phyloP scores from a whole-genome alignment of 2,888 invertebrate genomes.

The Drosophila mettleri region DNA sequence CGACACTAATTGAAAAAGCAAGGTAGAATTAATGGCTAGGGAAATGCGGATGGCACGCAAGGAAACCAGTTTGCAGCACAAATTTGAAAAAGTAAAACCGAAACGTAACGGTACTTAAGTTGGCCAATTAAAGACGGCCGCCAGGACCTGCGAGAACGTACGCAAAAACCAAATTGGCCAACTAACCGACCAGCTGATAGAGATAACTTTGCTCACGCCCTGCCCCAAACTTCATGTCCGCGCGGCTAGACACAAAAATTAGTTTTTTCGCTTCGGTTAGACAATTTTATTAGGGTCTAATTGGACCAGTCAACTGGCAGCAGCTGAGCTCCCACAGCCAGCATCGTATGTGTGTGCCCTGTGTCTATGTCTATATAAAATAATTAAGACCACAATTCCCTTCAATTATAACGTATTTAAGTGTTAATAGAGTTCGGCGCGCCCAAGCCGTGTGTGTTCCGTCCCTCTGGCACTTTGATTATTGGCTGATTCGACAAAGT shows the following conservation, averaged over 20 bases:
- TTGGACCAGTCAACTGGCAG: conserved; percentile 72
- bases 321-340: conserved; percentile 52
- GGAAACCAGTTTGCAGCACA: conserved; percentile 22
- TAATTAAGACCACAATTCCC: conserved; percentile 48
- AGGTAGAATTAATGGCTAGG: conserved; percentile 75
- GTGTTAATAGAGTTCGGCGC: conserved; percentile 56
- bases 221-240: conserved; percentile 15
- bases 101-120: conserved; percentile 79
- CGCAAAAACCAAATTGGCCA: conserved; percentile 14
- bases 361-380: conserved; percentile 24
- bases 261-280: conserved; percentile 61
- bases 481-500: conserved; percentile 3
- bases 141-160: conserved; percentile 30
- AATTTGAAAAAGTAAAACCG: conserved; percentile 58
- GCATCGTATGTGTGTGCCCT: conserved; percentile 4
- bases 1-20: conserved; percentile 77
- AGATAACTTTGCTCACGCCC: conserved; percentile 2
- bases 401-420: conserved; percentile 66
- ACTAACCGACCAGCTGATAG: conserved; percentile 9
- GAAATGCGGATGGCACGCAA: conserved; percentile 50
- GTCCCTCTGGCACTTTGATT: conserved; percentile 36
- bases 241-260: conserved; percentile 61
- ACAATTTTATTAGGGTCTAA: conserved; percentile 78
- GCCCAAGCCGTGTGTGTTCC: conserved; percentile 10
- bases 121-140: conserved; percentile 75